Evolutionary conservation across 2,797 vertebrate species (phyloP).

Genomic region (Siniperca undulata): DNA sequence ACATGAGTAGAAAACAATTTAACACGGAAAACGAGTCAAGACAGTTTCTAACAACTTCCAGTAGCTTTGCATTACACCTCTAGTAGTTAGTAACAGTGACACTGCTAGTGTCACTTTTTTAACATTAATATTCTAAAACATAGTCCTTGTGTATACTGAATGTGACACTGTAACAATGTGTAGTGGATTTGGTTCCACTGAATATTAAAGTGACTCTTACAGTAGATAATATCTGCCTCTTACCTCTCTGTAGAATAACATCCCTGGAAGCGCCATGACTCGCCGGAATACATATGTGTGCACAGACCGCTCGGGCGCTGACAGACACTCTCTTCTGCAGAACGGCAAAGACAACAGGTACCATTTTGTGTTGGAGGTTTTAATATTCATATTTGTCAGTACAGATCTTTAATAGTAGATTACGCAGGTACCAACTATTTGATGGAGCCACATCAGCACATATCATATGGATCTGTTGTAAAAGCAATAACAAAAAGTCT

Average conservation of each 20-base stretch:
- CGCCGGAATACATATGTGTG: conserved; percentile 95
- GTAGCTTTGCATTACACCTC: neutral
- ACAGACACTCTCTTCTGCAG: conserved; percentile 91
- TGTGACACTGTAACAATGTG: neutral
- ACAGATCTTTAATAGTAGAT: neutral
- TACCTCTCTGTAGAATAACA: conserved; percentile 86
- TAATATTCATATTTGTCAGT: neutral
- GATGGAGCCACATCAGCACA: neutral
- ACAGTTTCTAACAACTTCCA: neutral
- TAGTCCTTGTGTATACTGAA: neutral
- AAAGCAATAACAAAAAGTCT: neutral
- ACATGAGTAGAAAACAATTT: neutral
- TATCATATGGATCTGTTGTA: neutral
- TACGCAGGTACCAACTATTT: neutral
- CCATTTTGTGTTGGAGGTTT: neutral
- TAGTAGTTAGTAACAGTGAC: neutral
- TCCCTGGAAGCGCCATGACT: conserved; percentile 93
- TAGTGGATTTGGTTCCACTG: neutral
- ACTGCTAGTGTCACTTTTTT: too few species aligned
- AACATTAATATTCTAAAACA: neutral
- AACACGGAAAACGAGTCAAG: neutral
- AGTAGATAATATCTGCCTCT: neutral
- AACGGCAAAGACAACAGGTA: conserved; percentile 97
- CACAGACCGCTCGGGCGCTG: conserved; percentile 90
- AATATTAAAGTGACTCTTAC: neutral